Base-by-base conservation (phyloP, 2,888 invertebrate species). In the Platypus cylindrus region DNA sequence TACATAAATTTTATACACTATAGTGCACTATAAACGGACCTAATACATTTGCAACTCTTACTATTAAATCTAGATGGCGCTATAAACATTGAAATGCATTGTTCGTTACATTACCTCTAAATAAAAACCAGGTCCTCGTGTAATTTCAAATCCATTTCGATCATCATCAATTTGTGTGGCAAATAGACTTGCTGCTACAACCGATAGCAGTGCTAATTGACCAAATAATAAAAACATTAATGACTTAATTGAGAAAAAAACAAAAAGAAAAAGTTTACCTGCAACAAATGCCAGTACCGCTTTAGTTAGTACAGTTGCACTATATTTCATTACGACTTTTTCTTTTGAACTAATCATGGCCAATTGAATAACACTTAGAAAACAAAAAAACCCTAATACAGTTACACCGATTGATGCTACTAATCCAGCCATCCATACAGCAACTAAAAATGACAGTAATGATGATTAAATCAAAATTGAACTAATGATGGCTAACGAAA, bases 261-360 rank as follows among this genome's bases (percentile, higher is more conserved):
- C 7, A 20, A 20, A 20, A 20, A 20, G 9, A 20, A 20, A 18
- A 4, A 2, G 70, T 77, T 75, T 59, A 87, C 87, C 78, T 48
- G 83, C 80, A 50, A 84, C 56, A 26, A 86, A 67, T 25, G 82
- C 77, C 45, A 86, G 64, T 34, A 81, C 75, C 45, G 87, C 69
- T 66, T 89, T 89, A 52, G 75, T 64, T 62, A 85, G 76, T 40
- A 87, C 76, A 32, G 82, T 73, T 44, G 73, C 67, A 43, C 78
- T 76, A 63, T 86, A 87, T 51, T 78, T 75, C 65, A 85, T 66
- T 43, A 78, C 74, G 42, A 87, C 78, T 53, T 76, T 75, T 58
- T 86, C 85, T 56, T 78, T 78, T 32, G 85, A 85, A 33, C 81
- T 80, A 52, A 86, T 76, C 86, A 87, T 86, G 44, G 86, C 82